Base-by-base conservation (phyloP, 1,140 invertebrate species). In the Apis cerana region DNA sequence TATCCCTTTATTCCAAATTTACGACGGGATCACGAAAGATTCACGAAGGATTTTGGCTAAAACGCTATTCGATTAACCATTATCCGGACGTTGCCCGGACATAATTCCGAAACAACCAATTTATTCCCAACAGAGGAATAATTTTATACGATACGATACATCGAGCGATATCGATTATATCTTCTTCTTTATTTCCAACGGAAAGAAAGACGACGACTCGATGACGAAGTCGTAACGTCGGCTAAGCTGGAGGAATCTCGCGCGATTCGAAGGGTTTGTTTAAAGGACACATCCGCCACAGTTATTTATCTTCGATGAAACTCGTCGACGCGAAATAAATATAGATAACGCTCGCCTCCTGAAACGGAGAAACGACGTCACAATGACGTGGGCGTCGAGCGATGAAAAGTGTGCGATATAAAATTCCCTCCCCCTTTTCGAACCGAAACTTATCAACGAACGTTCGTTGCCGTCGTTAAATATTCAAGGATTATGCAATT, bases 241-340 rank as follows among this genome's bases (percentile, higher is more conserved):
- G n/a, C n/a, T 27, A 27, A 27, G 27, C 27, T 1, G 27, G 27
- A 27, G 27, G 27, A 27, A 27, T 27, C 62, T 56, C 54, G 12
- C 21, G 9, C n/a, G 52, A n/a, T 7, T 5, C 21, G 52, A 11
- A 54, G 33, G n/a, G 52, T 21, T 77, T 48, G 58, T 48, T 78
- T 78, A 78, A 43, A 48, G 52, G 65, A 50, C 65, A 65, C 33
- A 33, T 33, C 33, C 33, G 48, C 12, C 17, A 27, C 50, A 3
- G 33, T 1, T 62, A 62, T 54, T 48, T 43, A 48, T 64, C 43
- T 43, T 50, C 15, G 52, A 64, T 52, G 64, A 68, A 17, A 12
- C 27, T 3, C 33, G 52, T 56, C 48, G 75, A 58, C 54, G 27
- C 52, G 11, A 56, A 78, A 70, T 21, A 19, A 65, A 78, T 78